Evolutionary conservation across 2,888 invertebrate genomes (phyloP), one percentile per base, ranked within the genome.

Genomic region (Chrysolina haemoptera): DNA sequence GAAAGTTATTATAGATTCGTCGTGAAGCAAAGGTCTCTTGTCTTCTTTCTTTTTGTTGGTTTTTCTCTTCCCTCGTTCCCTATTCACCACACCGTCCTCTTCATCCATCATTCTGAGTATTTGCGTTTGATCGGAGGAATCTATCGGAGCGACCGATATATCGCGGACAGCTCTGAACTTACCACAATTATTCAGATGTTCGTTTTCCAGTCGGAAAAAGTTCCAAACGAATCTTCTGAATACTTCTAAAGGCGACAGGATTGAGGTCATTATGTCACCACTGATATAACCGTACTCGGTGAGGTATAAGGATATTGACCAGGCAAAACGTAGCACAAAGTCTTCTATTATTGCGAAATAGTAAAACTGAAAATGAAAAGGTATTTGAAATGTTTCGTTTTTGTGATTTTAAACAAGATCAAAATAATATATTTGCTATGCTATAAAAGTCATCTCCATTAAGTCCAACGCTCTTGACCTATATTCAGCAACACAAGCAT

Each of bases 111-210:
- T 93, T 68, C 92, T 90, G 43, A 94, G 87, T 62, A 93, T 92
- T 81, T 90, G 90, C 9, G 91, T 91, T 86, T 94, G 94, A 87
- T 95, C 94, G 12, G 93, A 93, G 63, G 94, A 92, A 84, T 94
- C 92, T 80, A 94, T 90, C 8, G 94, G 94, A 5, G 94, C 94
- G 11, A 95, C 93, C 0, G 94, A 94, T 76, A 96, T 96, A 86
- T 96, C 96, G 64, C 96, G 89, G 0, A 96, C 96, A 10, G 96
- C 96, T 86, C 96, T 90, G 89, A 96, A 96, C 88, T 93, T 92
- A 89, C 96, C 96, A 87, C 96, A 96, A 88, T 96, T 96, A 88
- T 96, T 96, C 74, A 96, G 88, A 86, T 96, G 96, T 85, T 96
- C 96, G 88, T 96, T 96, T 88, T 96, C 96, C 80, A 96, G 88